phyloP scores from a whole-genome alignment of 1,140 invertebrate species.

The Camponotus vicinus region DNA sequence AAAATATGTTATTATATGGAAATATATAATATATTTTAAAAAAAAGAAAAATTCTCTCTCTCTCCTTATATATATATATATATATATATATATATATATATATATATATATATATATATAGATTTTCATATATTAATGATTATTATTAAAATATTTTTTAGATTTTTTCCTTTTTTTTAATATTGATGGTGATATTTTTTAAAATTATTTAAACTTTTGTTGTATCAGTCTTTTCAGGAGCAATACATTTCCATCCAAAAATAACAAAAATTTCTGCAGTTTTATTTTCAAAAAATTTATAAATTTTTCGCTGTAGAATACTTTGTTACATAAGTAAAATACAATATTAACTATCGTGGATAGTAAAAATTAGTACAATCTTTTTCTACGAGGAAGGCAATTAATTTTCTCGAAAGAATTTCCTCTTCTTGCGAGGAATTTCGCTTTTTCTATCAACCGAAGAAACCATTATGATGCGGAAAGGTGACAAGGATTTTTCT shows the following conservation, averaged over 20 bases:
- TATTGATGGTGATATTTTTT: neutral
- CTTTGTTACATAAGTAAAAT: neutral
- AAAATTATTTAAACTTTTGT: neutral
- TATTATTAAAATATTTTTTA: neutral
- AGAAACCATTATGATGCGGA: conserved; percentile 4
- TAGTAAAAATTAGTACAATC: conserved; percentile 1
- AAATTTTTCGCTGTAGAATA: neutral
- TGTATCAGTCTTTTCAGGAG: neutral
- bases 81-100: too few relatives aligned
- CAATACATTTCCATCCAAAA: neutral
- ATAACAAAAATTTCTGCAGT: neutral
- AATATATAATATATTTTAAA: too few relatives aligned
- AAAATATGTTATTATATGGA: neutral
- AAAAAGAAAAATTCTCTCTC: too few relatives aligned
- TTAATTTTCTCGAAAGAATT: conserved; percentile 31
- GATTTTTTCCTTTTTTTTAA: neutral
- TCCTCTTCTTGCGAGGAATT: conserved; percentile 27
- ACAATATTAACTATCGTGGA: neutral
- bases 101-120: neutral
- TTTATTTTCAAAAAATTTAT: neutral
- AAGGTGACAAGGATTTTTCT: conserved; percentile 43
- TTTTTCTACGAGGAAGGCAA: neutral
- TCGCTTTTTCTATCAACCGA: neutral
- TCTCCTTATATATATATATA: too few relatives aligned
- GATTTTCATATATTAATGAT: neutral